Percentiles rank a stretch among this genome's conserved stretches.
Evolutionary conservation across 1,140 invertebrate genomes (phyloP).

Genomic region (Dufourea novaeangliae): DNA sequence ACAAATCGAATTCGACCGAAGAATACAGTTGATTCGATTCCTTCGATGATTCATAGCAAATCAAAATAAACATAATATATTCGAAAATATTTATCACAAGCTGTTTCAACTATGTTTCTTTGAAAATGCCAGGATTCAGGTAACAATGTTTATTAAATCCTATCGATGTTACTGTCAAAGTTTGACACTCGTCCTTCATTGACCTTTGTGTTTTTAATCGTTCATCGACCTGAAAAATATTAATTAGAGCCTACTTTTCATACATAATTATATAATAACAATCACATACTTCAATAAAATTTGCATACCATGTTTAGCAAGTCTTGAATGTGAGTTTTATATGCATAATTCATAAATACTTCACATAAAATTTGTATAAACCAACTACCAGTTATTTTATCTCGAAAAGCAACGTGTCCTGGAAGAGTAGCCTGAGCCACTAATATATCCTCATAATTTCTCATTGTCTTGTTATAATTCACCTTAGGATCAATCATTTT

Average conservation of each 20-base stretch:
- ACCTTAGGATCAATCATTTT: not conserved
- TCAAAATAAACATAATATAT: constrained; percentile 2
- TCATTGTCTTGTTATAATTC: constrained; percentile 9
- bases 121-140: constrained; percentile 84
- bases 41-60: not conserved
- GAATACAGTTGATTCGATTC: constrained; percentile 1
- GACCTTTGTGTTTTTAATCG: constrained; percentile 74
- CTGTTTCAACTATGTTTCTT: constrained; percentile 45
- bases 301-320: constrained; percentile 84
- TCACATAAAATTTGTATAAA: constrained; percentile 89
- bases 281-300: not conserved
- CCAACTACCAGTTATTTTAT: constrained; percentile 86
- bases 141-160: constrained; percentile 85
- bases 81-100: not conserved
- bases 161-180: constrained; percentile 81
- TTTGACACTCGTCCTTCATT: constrained; percentile 79
- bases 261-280: not conserved
- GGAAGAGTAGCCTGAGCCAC: constrained; percentile 86
- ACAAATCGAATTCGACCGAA: not conserved
- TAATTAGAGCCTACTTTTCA: constrained; percentile 17
- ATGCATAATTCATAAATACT: constrained; percentile 87
- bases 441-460: constrained; percentile 84
- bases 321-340: constrained; percentile 84
- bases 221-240: constrained; percentile 73
- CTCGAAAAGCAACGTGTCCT: constrained; percentile 86